Conservation (phyloP, 2,113 vertebrate genomes). For the Xenopus borealis region DNA sequence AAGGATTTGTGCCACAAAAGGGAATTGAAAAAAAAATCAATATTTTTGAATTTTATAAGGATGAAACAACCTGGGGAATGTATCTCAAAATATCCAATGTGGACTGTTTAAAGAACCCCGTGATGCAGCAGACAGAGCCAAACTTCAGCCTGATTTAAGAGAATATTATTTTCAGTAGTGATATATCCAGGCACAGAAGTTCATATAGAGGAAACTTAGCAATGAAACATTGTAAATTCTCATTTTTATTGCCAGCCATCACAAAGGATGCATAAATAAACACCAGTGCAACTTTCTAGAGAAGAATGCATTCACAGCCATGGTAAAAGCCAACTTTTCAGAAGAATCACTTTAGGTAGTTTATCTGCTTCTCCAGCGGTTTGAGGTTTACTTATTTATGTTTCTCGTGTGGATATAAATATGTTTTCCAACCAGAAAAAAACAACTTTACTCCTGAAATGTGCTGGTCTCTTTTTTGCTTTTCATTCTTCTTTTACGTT, state of each 20-base stretch:
- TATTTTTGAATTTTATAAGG: constrained; percentile 29
- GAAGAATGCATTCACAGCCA: neutral
- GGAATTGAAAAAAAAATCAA: constrained; percentile 16
- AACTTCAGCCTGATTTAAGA: neutral
- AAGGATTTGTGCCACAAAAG: constrained; percentile 18
- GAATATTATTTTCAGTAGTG: neutral
- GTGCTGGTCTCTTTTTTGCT: neutral
- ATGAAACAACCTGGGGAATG: constrained; percentile 11
- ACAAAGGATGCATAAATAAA: neutral
- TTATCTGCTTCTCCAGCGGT: neutral
- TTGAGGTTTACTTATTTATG: neutral
- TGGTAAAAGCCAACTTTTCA: neutral
- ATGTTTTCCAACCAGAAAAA: neutral
- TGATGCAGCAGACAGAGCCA: neutral
- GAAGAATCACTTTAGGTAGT: neutral
- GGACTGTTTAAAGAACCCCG: neutral
- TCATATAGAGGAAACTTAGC: neutral
- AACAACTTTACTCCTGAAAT: neutral
- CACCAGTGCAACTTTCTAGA: neutral
- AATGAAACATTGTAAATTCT: neutral
- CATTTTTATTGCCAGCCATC: neutral
- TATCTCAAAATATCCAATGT: neutral
- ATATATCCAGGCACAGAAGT: neutral
- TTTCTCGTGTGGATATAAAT: neutral
- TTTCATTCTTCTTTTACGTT: neutral